Evolutionary conservation across 2,113 vertebrate species (phyloP), one percentile per base, ranked within the genome.

Genomic region (Oxygymnocypris stewartii): DNA sequence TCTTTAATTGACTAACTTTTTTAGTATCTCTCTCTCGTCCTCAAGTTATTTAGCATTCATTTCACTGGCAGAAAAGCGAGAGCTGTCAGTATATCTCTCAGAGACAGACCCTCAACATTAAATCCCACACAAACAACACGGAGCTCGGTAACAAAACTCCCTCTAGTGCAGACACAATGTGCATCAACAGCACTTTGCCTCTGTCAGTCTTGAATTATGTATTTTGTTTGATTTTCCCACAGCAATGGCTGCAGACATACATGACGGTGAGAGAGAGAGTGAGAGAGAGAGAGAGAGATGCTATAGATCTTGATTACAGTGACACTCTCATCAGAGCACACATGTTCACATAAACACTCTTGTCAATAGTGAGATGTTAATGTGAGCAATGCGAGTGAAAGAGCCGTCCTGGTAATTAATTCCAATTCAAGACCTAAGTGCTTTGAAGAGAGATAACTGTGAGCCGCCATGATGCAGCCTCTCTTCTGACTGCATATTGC

Each of bases 1-100:
- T 84, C 71, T 80, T 86, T 89, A 89, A 89, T 89, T 88, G 82
- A 90, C 82, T 77, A 85, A 84, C 63, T 90, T 88, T 31, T 89
- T 85, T 25, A 37, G 37, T 78, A 57, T 42, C 80, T 78, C 79
- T 74, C 63, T 85, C 74, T 83, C 82, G 18, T 85, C 85, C 87
- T 82, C 57, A 74, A 67, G 82, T 88, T 83, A 88, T 90, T 88
- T 81, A 78, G 85, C 28, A 83, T 87, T 87, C 74, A 59, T 59
- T 85, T 84, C 82, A 79, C 78, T 87, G 31, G 18, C 59, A 35
- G 59, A 88, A 84, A 80, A 78, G 81, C 35, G 51, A 87, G 54
- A 88, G 73, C 87, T 85, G 73, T 18, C 69, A 35, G 77, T 88
- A 86, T 88, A 88, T 90, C 87, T 82, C 82, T 35, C 49, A 31